Conservation (phyloP, 2,113 vertebrate species). For the Galbula dea region DNA sequence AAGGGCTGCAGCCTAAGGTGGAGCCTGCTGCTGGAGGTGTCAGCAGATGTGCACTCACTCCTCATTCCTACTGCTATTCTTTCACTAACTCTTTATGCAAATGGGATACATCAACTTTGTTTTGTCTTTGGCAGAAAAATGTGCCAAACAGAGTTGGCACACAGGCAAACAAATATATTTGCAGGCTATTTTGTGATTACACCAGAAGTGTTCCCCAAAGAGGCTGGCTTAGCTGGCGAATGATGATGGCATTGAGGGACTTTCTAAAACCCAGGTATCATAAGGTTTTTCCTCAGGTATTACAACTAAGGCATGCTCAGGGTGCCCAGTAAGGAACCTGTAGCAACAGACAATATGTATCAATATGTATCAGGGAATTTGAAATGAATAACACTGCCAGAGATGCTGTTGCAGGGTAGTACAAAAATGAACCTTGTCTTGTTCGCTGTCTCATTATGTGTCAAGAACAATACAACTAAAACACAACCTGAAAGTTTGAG, state of each 20-base stretch:
- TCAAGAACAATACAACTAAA: neutral
- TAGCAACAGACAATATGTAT: neutral
- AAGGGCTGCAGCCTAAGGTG: neutral
- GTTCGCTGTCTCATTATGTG: neutral
- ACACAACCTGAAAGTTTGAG: neutral
- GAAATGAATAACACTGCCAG: neutral
- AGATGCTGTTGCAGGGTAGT: neutral
- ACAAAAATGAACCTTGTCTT: neutral
- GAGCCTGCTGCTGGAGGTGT: neutral
- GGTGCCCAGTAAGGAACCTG: neutral
- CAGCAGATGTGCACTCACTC: neutral
- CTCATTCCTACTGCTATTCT: neutral
- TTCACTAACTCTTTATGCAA: neutral
- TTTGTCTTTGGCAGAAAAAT: neutral
- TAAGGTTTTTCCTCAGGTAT: neutral
- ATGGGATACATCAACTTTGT: rapidly evolving
- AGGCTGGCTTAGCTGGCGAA: neutral
- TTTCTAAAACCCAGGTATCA: neutral
- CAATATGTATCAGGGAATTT: neutral
- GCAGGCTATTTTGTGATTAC: neutral
- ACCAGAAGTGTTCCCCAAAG: neutral
- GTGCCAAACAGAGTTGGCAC: no score
- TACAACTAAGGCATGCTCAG: neutral
- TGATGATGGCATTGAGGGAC: neutral
- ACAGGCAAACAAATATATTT: neutral